Evolutionary conservation across 35 echinoderm and acorn worm genomes (phyloP), one percentile per base, ranked within the genome.

Genomic region (Patiria miniata): DNA sequence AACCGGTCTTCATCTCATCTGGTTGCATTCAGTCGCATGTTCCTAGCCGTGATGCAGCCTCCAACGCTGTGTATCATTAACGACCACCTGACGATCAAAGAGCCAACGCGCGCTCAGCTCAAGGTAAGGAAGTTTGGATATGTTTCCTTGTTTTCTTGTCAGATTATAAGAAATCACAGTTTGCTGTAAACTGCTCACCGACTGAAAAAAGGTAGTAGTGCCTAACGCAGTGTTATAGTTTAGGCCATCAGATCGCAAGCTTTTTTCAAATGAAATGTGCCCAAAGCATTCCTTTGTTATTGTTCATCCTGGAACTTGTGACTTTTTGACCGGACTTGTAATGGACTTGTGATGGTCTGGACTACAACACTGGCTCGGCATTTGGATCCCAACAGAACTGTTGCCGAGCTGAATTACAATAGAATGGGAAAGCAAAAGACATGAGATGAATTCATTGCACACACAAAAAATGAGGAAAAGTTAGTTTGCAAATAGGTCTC

Each of bases 41-140:
- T 90, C 51, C 33, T 90, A 1, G 68, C 88, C 37, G 7, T 68
- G 8, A 81, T 73, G 16, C 57, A 84, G 18, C 81, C 88, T 5
- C 30, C 40, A 1, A 90, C 58, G 23, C 50, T 81, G 30, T 82
- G 82, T 15, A 83, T 90, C 29, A 65, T 90, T 42, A 90, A 90
- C 40, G 88, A 90, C 83, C 56, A 90, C 28, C 88, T 90, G n/a
- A 77, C 57, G 23, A 81, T 90, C 17, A 83, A 42, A 78, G 65
- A 44, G 51, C 77, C 88, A 23, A 90, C 88, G 33, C 73, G 51
- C 80, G 23, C 60, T 29, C 88, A 90, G 38, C 59, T 78, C 22
- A 90, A 83, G 81, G 88, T 90, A 12, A 47, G 42, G 42, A 4
- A 47, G 42, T 12, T n/a, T n/a, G n/a, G 81, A 8, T 34, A 39